Conservation (phyloP, 2,113 vertebrate species). For the Archilochus colubris region DNA sequence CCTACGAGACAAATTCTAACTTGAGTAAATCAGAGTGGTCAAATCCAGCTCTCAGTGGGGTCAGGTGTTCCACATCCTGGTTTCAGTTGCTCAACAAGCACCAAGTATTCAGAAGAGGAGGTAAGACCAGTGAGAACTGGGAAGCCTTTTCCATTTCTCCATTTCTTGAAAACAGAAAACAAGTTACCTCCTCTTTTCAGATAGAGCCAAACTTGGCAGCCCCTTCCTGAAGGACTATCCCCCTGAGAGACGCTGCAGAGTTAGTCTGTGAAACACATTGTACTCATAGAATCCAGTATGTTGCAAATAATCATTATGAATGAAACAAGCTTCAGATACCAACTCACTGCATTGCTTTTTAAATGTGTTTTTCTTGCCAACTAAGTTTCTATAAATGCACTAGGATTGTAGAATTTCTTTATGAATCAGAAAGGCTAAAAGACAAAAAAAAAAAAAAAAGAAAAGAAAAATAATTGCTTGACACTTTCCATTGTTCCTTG, state of each 20-base stretch:
- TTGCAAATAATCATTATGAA: background rate
- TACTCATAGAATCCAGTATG: background rate
- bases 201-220: background rate
- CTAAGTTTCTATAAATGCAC: background rate
- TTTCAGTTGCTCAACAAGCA: background rate
- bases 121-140: background rate
- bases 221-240: background rate
- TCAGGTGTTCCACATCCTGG: rapidly evolving
- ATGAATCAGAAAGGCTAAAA: background rate
- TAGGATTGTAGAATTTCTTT: background rate
- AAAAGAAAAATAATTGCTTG: rapidly evolving
- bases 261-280: background rate
- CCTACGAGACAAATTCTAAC: background rate
- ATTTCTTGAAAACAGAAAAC: background rate
- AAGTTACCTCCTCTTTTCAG: background rate
- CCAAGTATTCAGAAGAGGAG: background rate
- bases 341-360: background rate
- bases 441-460: background rate
- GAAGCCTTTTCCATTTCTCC: background rate
- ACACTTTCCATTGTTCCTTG: background rate
- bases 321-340: background rate
- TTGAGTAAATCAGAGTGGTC: background rate
- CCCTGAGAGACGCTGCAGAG: rapidly evolving
- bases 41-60: background rate
- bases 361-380: background rate